These are phyloP conservation scores for Bombus difficillimus DNA, from an alignment of 1,140 invertebrate genomes.

Conservation along the genomic window DNA sequence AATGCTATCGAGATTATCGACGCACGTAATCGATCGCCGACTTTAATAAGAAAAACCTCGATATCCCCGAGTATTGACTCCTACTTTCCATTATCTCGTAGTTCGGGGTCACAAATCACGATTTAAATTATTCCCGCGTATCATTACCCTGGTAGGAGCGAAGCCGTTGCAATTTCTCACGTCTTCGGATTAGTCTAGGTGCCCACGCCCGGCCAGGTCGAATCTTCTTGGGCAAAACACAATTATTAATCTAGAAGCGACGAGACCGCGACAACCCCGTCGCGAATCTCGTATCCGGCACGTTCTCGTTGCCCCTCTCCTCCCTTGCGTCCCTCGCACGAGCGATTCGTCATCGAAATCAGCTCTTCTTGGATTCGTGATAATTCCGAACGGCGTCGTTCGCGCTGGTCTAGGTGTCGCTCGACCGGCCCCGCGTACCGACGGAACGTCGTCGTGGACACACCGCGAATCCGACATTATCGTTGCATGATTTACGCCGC, in stretches of 20 bases:
- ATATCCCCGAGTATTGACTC: background rate
- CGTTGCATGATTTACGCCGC: conserved; percentile 78
- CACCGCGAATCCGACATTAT: conserved; percentile 78
- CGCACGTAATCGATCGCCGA: too few relatives aligned
- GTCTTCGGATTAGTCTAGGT: background rate
- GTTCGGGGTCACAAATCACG: background rate
- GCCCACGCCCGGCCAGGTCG: background rate
- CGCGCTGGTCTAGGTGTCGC: background rate
- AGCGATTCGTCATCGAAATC: conserved; percentile 59
- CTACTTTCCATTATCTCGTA: background rate
- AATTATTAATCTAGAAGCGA: conserved; percentile 42
- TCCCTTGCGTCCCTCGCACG: background rate
- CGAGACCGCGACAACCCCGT: conserved; percentile 7
- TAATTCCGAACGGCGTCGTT: conserved; percentile 31
- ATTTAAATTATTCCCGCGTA: conserved; percentile 29
- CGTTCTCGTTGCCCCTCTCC: conserved; percentile 2
- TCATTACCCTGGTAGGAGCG: background rate
- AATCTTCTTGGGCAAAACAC: conserved; percentile 38
- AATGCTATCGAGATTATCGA: background rate
- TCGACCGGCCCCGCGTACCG: conserved; percentile 9
- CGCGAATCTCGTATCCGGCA: conserved; percentile 20
- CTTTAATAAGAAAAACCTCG: background rate
- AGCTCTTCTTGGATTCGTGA: conserved; percentile 10
- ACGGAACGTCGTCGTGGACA: conserved; percentile 57
- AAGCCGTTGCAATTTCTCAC: conserved; percentile 19